A percentile compares a stretch with the other conserved stretches of the same genome.
phyloP scores from a whole-genome alignment of 1,140 invertebrate genomes.

The Apis dorsata region DNA sequence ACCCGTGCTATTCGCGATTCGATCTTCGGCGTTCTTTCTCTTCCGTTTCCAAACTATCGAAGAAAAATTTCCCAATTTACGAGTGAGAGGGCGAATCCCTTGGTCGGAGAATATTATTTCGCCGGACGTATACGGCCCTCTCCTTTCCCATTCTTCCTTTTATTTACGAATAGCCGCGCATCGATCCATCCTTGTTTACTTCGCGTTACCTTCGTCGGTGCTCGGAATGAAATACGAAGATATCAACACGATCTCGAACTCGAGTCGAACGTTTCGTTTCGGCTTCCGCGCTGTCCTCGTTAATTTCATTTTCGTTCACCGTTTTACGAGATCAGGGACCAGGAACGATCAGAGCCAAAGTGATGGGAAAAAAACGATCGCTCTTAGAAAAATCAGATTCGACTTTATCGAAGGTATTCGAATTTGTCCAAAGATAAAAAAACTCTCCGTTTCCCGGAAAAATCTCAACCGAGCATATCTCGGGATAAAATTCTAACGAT shows the following conservation, averaged over 20 bases:
- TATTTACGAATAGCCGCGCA: not conserved
- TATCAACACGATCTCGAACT: not conserved
- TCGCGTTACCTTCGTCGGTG: not conserved
- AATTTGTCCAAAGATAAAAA: too few relatives aligned
- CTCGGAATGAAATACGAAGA: constrained; percentile 6
- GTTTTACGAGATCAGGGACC: not conserved
- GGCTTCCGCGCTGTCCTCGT: too few relatives aligned
- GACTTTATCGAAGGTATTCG: too few relatives aligned
- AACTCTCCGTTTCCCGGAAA: too few relatives aligned
- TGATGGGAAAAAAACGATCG: too few relatives aligned
- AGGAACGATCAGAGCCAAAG: not conserved
- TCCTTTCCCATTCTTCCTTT: not conserved
- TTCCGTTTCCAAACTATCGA: not conserved
- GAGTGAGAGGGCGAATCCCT: not conserved
- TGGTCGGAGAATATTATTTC: not conserved
- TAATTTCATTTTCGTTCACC: constrained; percentile 6
- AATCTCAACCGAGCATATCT: not conserved
- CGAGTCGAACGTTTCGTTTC: not conserved
- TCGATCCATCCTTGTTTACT: constrained; percentile 27
- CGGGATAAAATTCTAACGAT: constrained; percentile 12
- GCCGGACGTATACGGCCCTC: not conserved
- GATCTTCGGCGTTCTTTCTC: not conserved
- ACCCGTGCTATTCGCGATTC: not conserved
- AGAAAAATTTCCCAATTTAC: constrained; percentile 23
- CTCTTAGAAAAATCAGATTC: too few relatives aligned